These are phyloP conservation scores for Bradypus variegatus DNA, from an alignment of 2,797 vertebrate genomes.

Conservation along the genomic window DNA sequence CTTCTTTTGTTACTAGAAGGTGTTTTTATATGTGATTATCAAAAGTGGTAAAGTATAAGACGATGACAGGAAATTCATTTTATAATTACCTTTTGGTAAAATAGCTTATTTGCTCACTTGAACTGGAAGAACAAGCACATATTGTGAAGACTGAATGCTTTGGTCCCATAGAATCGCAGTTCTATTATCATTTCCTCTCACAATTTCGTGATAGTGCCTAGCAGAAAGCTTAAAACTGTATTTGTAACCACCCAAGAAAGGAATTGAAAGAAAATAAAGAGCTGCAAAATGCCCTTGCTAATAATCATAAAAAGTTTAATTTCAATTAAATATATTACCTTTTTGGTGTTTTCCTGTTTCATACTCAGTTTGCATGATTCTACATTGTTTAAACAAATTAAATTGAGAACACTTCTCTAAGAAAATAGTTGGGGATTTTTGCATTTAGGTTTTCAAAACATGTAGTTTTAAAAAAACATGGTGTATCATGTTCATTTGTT, in stretches of 20 bases:
- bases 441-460: background rate
- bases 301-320: background rate
- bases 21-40: conserved; percentile 44
- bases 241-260: background rate
- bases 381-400: background rate
- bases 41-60: conserved; percentile 18
- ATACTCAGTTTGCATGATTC: background rate
- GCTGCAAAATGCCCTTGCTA: background rate
- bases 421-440: background rate
- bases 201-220: background rate
- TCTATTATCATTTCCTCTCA: background rate
- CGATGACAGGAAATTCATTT: background rate
- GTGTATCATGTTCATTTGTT: background rate
- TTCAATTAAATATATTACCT: background rate
- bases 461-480: background rate
- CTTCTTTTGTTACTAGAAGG: background rate
- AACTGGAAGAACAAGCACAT: background rate
- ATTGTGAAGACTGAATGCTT: background rate
- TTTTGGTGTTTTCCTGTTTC: background rate
- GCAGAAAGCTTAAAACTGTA: background rate
- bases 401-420: background rate
- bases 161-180: background rate
- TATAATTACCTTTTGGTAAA: conserved; percentile 3
- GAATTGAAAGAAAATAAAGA: background rate
- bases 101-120: background rate